Conservation (phyloP, 1,140 invertebrate species). For the Nephila pilipes region DNA sequence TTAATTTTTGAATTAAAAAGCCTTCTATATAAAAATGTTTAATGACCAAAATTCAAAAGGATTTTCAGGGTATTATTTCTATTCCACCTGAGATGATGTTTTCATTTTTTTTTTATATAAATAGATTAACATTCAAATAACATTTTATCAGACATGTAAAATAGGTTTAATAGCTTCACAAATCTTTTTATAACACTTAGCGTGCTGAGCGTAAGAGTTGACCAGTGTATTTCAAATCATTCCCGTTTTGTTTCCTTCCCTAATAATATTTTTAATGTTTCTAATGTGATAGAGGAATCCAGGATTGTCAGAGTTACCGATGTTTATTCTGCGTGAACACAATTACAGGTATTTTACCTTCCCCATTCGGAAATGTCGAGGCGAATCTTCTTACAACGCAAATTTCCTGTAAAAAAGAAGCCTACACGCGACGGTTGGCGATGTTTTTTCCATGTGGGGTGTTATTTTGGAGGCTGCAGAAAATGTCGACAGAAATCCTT, state of each 20-base stretch:
- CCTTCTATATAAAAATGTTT: too few relatives aligned
- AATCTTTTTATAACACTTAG: not conserved
- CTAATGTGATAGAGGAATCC: not conserved
- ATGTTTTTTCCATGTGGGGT: not conserved
- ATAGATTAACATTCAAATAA: too few relatives aligned
- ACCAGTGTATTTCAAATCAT: not conserved
- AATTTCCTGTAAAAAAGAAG: not conserved
- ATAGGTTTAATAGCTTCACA: not conserved
- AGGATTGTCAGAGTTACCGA: not conserved
- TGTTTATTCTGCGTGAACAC: not conserved
- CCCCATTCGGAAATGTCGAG: not conserved
- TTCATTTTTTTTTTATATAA: too few relatives aligned
- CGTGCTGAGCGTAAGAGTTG: not conserved
- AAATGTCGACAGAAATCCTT: not conserved
- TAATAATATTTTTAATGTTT: not conserved
- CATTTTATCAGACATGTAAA: too few relatives aligned
- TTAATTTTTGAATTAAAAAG: too few relatives aligned
- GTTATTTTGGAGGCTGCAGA: constrained; percentile 47
- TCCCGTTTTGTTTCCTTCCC: not conserved
- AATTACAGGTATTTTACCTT: not conserved
- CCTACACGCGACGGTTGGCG: not conserved
- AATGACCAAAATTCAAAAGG: too few relatives aligned
- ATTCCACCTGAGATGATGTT: too few relatives aligned
- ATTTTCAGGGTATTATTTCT: too few relatives aligned
- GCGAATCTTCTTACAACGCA: not conserved